Conservation (phyloP, 2,888 invertebrate genomes). For the Auanema freiburgensis region DNA sequence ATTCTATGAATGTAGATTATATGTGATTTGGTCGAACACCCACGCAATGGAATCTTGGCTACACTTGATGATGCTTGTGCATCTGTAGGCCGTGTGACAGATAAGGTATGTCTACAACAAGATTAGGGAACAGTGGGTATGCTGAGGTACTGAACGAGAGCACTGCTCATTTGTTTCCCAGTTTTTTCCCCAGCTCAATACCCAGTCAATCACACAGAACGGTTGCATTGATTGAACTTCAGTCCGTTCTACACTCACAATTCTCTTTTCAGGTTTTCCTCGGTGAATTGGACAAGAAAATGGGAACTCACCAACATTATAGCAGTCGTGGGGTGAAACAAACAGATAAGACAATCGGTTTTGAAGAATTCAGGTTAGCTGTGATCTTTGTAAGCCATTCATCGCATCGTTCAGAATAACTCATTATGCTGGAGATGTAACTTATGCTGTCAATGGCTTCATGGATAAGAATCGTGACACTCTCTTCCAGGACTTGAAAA, state of each 20-base stretch:
- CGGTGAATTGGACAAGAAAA: conserved; percentile 87
- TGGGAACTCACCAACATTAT: conserved; percentile 84
- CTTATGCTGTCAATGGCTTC: conserved; percentile 85
- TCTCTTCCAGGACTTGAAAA: conserved; percentile 92
- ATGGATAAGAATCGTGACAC: conserved; percentile 97
- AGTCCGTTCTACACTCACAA: too few relatives aligned
- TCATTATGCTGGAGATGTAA: conserved; percentile 95
- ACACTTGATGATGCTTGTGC: conserved; percentile 96
- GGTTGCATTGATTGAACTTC: neutral
- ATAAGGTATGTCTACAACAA: conserved; percentile 65
- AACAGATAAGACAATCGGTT: conserved; percentile 68
- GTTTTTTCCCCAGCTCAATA: too few relatives aligned
- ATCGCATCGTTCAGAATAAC: conserved; percentile 69
- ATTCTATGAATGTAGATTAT: conserved; percentile 70
- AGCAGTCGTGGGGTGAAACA: conserved; percentile 76
- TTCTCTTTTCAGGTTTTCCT: conserved; percentile 77
- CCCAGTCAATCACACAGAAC: too few relatives aligned
- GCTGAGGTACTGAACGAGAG: too few relatives aligned
- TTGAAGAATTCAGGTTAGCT: conserved; percentile 61
- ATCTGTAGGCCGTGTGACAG: conserved; percentile 87
- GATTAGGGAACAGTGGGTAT: too few relatives aligned
- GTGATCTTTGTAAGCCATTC: neutral
- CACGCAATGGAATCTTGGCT: conserved; percentile 84
- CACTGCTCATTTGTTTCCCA: too few relatives aligned
- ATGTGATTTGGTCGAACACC: conserved; percentile 90